Conservation (phyloP, 2,113 vertebrate species). For the Oceanites oceanicus region DNA sequence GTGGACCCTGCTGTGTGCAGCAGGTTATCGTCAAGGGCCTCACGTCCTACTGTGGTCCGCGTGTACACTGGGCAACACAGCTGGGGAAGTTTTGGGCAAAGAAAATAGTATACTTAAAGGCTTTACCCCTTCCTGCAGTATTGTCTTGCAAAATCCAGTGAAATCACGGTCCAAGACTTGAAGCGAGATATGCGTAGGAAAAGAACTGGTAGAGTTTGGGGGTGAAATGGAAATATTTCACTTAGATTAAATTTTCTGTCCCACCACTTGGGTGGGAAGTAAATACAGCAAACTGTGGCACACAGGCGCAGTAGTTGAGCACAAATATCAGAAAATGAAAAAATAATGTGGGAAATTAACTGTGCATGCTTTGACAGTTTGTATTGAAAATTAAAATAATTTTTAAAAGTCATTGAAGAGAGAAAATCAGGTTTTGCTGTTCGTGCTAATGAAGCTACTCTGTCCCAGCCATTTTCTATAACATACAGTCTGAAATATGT, state of each 20-base stretch:
- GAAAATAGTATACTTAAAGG: background rate
- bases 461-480: background rate
- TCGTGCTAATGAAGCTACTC: background rate
- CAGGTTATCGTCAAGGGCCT: background rate
- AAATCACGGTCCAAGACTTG: background rate
- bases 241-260: background rate
- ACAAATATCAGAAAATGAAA: background rate
- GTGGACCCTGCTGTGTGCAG: background rate
- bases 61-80: background rate
- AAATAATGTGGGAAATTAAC: background rate
- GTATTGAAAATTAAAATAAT: background rate
- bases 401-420: background rate
- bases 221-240: background rate
- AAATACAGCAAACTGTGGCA: background rate
- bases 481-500: background rate
- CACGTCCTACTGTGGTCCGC: fast-evolving
- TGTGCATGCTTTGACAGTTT: background rate
- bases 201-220: background rate
- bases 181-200: background rate
- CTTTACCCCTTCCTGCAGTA: background rate
- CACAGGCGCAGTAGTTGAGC: background rate
- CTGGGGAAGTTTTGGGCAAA: background rate
- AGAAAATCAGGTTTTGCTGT: background rate
- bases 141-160: background rate
- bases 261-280: background rate